Percentiles rank a stretch among this genome's conserved stretches.
Conservation (phyloP, 2,797 vertebrate genomes). For the Denticeps clupeoides region DNA sequence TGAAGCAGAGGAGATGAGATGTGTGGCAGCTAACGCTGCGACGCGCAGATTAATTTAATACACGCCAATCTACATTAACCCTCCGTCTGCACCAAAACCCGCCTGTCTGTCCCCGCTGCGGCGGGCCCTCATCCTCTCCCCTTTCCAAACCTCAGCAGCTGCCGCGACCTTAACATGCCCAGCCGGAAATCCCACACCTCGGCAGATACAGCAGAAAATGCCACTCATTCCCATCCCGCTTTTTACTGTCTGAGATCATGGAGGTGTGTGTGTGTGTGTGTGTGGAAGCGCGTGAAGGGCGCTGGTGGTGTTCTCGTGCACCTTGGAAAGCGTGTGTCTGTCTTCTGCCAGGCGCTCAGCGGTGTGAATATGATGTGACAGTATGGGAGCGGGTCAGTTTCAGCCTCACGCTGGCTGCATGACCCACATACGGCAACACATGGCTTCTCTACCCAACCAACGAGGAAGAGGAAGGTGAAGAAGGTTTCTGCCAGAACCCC, state of each 20-base stretch:
- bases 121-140: too few species aligned
- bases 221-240: too few species aligned
- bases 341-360: constrained; percentile 23
- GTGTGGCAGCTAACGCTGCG: neutral
- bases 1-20: neutral
- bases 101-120: too few species aligned
- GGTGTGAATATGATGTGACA: constrained; percentile 44
- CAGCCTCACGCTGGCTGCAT: constrained; percentile 5
- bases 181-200: too few species aligned
- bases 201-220: too few species aligned
- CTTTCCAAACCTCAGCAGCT: too few species aligned
- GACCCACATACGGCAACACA: constrained; percentile 18
- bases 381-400: constrained; percentile 30
- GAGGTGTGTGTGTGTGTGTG: too few species aligned
- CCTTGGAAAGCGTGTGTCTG: constrained; percentile 19
- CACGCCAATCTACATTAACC: neutral
- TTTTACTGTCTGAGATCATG: too few species aligned
- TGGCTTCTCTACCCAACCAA: constrained; percentile 8
- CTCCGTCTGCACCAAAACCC: neutral
- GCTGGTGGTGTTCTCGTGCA: neutral
- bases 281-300: neutral
- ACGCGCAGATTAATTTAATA: neutral
- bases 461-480: constrained; percentile 6
- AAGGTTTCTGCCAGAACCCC: too few species aligned
- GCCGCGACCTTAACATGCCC: too few species aligned